Percentiles rank a stretch among this genome's conserved stretches.
phyloP scores from a whole-genome alignment of 2,113 vertebrate genomes.

The Osmerus eperlanus region DNA sequence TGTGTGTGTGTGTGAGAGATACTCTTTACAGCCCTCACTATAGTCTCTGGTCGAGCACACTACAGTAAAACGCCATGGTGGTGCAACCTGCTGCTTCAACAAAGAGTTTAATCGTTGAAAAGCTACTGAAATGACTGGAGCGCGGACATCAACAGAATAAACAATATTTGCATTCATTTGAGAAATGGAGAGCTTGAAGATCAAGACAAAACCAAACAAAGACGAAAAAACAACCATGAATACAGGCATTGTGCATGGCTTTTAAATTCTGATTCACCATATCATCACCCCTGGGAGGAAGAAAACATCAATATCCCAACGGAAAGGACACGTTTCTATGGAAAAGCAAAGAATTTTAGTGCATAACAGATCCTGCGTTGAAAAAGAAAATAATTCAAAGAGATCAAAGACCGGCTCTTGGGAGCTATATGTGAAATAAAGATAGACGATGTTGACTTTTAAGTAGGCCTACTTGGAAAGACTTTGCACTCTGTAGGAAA shows the following conservation, averaged over 20 bases:
- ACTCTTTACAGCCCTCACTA: conserved; percentile 71
- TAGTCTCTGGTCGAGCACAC: conserved; percentile 74
- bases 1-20: conserved; percentile 3
- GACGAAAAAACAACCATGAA: conserved; percentile 78
- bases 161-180: conserved; percentile 92
- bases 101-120: conserved; percentile 85
- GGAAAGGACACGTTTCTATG: conserved; percentile 99
- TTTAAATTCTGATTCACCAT: conserved; percentile 98
- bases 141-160: conserved; percentile 83
- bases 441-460: conserved; percentile 89
- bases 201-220: conserved; percentile 70
- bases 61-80: conserved; percentile 80
- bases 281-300: conserved; percentile 99
- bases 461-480: conserved; percentile 73
- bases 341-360: conserved; percentile 96
- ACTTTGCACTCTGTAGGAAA: conserved; percentile 72
- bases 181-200: conserved; percentile 73
- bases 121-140: conserved; percentile 83
- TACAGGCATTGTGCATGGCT: conserved; percentile 87
- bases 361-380: conserved; percentile 85
- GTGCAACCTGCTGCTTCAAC: conserved; percentile 89
- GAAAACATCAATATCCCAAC: conserved; percentile 99
- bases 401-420: conserved; percentile 90
- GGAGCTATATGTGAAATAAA: conserved; percentile 84
- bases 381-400: conserved; percentile 74